These are phyloP conservation scores for Dolichoris vasculosae DNA, from an alignment of 1,140 invertebrate species.

Conservation along the genomic window DNA sequence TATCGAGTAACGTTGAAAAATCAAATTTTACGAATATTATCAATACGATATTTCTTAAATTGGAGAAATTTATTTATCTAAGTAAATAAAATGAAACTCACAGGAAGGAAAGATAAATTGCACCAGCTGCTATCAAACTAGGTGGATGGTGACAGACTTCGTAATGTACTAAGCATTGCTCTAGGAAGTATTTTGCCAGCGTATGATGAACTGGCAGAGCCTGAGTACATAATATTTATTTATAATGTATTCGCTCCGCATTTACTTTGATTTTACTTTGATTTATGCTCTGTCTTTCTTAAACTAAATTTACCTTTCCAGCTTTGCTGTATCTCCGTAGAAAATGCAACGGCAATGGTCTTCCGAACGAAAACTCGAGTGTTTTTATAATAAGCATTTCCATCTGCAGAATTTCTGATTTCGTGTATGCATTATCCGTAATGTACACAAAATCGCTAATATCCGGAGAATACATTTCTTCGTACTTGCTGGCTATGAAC, in stretches of 20 bases:
- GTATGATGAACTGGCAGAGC: conserved; percentile 83
- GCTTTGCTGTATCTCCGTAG: conserved; percentile 88
- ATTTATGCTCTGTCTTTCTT: not conserved
- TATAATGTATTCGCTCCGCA: not conserved
- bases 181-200: conserved; percentile 94
- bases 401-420: conserved; percentile 87
- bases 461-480: conserved; percentile 94
- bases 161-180: conserved; percentile 89
- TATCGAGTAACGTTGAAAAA: no score
- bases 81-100: conserved; percentile 58
- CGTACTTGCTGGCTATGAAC: conserved; percentile 95
- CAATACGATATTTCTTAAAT: no score
- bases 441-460: conserved; percentile 94
- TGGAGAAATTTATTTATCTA: conserved; percentile 22
- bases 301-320: conserved; percentile 75
- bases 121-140: conserved; percentile 86
- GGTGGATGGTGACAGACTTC: conserved; percentile 86
- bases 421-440: conserved; percentile 91
- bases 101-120: conserved; percentile 82
- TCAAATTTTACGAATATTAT: no score
- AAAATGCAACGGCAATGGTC: conserved; percentile 92
- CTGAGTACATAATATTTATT: conserved; percentile 56
- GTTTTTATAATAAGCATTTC: conserved; percentile 85
- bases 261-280: not conserved
- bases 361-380: conserved; percentile 87